A percentile compares a stretch with the other conserved stretches of the same genome.
These are phyloP conservation scores for Physocephala rufipes DNA, from an alignment of 2,888 invertebrate genomes.

Conservation along the genomic window DNA sequence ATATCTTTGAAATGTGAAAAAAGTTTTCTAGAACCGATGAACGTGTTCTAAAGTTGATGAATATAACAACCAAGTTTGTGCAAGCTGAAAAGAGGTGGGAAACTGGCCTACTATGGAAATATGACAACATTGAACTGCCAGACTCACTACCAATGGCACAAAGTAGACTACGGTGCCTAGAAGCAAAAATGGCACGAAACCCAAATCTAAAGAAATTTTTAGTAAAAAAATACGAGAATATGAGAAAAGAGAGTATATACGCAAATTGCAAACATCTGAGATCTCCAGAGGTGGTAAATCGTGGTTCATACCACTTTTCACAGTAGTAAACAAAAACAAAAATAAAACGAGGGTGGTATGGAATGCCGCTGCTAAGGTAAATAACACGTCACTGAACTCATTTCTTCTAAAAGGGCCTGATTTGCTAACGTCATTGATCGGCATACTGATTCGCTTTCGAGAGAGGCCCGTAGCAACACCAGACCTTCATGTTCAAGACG, in stretches of 20 bases:
- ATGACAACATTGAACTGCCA: slow-evolving; percentile 36
- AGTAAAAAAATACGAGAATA: slow-evolving; percentile 31
- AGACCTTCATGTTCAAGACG: too few relatives aligned
- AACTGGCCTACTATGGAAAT: slow-evolving; percentile 44
- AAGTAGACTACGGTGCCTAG: slow-evolving; percentile 19
- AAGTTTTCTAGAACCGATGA: background rate
- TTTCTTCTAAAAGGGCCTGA: slow-evolving; percentile 38
- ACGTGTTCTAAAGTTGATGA: background rate
- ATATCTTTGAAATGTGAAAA: background rate
- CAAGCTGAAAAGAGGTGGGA: background rate
- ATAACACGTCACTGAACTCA: slow-evolving; percentile 51
- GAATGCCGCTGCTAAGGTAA: slow-evolving; percentile 52
- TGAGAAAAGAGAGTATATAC: slow-evolving; percentile 28
- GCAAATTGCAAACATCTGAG: slow-evolving; percentile 13
- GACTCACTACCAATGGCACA: slow-evolving; percentile 38
- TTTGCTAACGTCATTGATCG: too few relatives aligned
- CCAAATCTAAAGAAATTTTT: slow-evolving; percentile 26
- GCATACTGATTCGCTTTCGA: too few relatives aligned
- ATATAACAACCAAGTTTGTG: background rate
- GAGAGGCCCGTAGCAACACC: too few relatives aligned
- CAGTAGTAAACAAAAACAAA: slow-evolving; percentile 46
- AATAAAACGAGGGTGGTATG: slow-evolving; percentile 51
- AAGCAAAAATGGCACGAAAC: background rate
- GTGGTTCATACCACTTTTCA: slow-evolving; percentile 40
- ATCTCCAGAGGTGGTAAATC: background rate